Conservation (phyloP, 2,113 vertebrate species). For the Stigmatopora nigra region DNA sequence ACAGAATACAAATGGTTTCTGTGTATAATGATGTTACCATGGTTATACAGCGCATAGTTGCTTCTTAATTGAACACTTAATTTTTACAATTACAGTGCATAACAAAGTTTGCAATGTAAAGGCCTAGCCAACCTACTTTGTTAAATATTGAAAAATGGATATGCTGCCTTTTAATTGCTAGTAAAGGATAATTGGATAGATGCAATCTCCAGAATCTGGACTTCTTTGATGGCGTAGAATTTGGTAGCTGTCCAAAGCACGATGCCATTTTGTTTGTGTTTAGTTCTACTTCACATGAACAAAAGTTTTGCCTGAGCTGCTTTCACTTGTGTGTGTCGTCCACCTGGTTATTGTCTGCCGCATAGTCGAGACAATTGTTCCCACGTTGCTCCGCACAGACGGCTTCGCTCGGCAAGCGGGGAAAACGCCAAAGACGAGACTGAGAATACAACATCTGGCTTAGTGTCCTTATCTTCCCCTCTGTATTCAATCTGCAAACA, state of each 20-base stretch:
- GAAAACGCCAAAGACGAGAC: constrained; percentile 44
- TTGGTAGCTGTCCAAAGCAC: neutral
- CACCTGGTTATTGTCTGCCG: constrained; percentile 70
- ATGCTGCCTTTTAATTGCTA: neutral
- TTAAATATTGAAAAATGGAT: too few relatives aligned
- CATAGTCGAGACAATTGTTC: constrained; percentile 64
- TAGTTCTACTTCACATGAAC: constrained; percentile 54
- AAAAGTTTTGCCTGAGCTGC: constrained; percentile 73
- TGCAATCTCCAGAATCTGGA: neutral
- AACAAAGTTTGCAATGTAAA: too few relatives aligned
- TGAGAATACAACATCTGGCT: constrained; percentile 71
- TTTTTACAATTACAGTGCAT: too few relatives aligned
- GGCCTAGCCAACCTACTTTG: too few relatives aligned
- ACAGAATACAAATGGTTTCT: too few relatives aligned
- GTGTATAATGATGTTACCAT: too few relatives aligned
- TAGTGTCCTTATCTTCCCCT: constrained; percentile 58
- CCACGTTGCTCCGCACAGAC: constrained; percentile 64
- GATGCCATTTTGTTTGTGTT: neutral
- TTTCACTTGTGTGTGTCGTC: constrained; percentile 60
- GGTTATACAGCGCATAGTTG: too few relatives aligned
- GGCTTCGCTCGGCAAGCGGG: constrained; percentile 74
- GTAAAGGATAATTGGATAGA: neutral
- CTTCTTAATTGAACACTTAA: too few relatives aligned
- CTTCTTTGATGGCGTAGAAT: neutral
- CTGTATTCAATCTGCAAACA: constrained; percentile 38